Evolutionary conservation across 2,888 invertebrate species (phyloP), one percentile per base, ranked within the genome.

Genomic region (Ceraclea dissimilis): DNA sequence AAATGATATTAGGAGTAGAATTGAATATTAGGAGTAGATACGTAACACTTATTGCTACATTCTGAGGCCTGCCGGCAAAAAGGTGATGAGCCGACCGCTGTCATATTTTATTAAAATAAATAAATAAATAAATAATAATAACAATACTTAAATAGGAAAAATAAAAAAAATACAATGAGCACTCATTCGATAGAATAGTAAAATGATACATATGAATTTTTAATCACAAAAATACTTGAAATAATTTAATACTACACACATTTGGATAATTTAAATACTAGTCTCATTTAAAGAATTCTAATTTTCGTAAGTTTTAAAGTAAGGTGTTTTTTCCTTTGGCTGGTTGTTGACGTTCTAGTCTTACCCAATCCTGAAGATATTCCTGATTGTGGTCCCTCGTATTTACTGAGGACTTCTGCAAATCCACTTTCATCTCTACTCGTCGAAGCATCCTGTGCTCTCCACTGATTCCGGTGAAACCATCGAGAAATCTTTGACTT

Each of bases 351-450:
- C 13, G 51, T 51, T 21, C 49, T 49, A 11, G 50, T 50, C n/a
- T 19, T 34, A 8, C 49, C 54, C n/a, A 18, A 49, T 10, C 21
- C 50, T 2, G 55, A 46, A 2, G 47, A 50, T n/a, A 44, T 34
- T 13, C 48, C 54, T 6, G 50, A 26, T 80, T 55, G 83, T 13
- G 26, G 80, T 54, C 76, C 79, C 21, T 84, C 85, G 19, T 85
- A 86, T 33, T 88, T 80, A 70, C 49, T 49, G 21, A 49, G 16
- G 8, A 49, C 54, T 26, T 54, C 54, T 2, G 44, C 54, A 20
- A 88, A 89, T 11, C 88, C 88, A 67, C 88, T 88, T 70, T 88
- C 88, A 0, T 86, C 88, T 10, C 87, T 77, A 10, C 88, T 88
- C 56, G 85, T 74, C 16, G 85, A 81, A 17, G 79, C 71, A 11